Evolutionary conservation across 2,113 vertebrate species (phyloP).

Genomic region (Cichladusa arquata): DNA sequence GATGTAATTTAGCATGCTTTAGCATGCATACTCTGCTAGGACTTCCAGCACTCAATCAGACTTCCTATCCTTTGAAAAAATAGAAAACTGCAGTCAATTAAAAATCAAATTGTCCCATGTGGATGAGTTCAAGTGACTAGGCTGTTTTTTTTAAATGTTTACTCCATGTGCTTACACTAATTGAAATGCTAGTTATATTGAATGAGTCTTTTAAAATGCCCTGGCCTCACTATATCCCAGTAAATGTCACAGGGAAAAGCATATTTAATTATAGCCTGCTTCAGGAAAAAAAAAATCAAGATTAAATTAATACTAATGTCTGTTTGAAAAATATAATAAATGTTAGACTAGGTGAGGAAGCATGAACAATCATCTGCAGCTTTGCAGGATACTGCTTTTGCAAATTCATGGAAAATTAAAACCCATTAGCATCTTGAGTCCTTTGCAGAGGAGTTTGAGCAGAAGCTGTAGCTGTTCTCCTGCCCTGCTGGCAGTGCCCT

Average conservation of each 20-base stretch:
- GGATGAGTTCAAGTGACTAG: not conserved
- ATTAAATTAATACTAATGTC: conserved; percentile 56
- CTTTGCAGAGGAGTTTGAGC: not conserved
- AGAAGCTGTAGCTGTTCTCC: not conserved
- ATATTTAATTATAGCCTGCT: conserved; percentile 43
- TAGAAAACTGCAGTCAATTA: not conserved
- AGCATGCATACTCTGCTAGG: not conserved
- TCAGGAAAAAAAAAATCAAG: not conserved
- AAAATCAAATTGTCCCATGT: conserved; percentile 6
- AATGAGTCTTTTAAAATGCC: conserved; percentile 20
- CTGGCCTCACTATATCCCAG: conserved; percentile 3
- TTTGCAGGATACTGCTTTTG: conserved; percentile 15
- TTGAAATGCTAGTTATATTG: conserved; percentile 29
- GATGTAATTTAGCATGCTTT: not conserved
- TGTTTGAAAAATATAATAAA: conserved; percentile 57
- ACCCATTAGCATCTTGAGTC: not conserved
- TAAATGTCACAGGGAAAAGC: conserved; percentile 45
- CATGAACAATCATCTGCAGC: conserved; percentile 1
- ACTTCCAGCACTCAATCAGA: not conserved
- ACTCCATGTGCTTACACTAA: conserved; percentile 31
- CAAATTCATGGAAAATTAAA: conserved; percentile 20
- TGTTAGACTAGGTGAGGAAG: conserved; percentile 40
- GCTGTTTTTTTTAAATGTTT: not conserved
- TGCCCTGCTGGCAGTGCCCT: not conserved
- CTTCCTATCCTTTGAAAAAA: not conserved